A percentile compares a stretch with the other conserved stretches of the same genome.
Evolutionary conservation across 2,888 invertebrate genomes (phyloP).

Genomic region (Andrena dorsata): DNA sequence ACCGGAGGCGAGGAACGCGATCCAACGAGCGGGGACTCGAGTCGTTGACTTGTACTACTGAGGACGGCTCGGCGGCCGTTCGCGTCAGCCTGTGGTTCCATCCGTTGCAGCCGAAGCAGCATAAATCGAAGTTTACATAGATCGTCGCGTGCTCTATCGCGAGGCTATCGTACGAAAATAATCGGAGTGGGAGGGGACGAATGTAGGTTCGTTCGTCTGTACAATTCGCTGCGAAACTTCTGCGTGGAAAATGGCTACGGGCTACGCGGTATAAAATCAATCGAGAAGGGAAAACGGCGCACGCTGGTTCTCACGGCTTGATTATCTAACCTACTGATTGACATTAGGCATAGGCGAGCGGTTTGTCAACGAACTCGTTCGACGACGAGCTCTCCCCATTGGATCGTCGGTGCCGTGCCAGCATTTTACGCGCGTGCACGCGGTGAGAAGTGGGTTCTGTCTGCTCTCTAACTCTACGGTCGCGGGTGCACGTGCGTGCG

Average conservation of each 20-base stretch:
- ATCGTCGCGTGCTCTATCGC: constrained; percentile 39
- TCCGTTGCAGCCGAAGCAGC: constrained; percentile 15
- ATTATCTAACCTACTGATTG: constrained; percentile 44
- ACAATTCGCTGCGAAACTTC: constrained; percentile 39
- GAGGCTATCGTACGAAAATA: constrained; percentile 52
- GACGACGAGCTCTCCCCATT: constrained; percentile 4
- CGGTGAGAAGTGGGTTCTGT: neutral
- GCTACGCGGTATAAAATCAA: constrained; percentile 46
- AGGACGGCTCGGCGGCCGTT: neutral
- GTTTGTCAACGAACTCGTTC: constrained; percentile 3
- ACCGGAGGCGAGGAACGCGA: constrained; percentile 15
- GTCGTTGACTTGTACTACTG: neutral
- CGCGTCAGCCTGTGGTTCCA: neutral
- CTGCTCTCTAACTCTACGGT: neutral
- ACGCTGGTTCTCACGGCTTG: constrained; percentile 23
- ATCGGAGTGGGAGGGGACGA: constrained; percentile 44
- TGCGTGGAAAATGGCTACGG: constrained; percentile 27
- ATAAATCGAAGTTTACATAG: constrained; percentile 15
- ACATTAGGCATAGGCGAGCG: constrained; percentile 50
- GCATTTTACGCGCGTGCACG: too few species aligned
- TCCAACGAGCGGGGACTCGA: neutral
- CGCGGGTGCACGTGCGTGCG: constrained; percentile 4
- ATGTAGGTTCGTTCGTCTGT: constrained; percentile 31
- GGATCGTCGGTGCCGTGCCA: neutral
- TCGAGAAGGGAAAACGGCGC: constrained; percentile 41